Evolutionary conservation across 2,888 invertebrate species (phyloP).

Genomic region (Aelia acuminata): DNA sequence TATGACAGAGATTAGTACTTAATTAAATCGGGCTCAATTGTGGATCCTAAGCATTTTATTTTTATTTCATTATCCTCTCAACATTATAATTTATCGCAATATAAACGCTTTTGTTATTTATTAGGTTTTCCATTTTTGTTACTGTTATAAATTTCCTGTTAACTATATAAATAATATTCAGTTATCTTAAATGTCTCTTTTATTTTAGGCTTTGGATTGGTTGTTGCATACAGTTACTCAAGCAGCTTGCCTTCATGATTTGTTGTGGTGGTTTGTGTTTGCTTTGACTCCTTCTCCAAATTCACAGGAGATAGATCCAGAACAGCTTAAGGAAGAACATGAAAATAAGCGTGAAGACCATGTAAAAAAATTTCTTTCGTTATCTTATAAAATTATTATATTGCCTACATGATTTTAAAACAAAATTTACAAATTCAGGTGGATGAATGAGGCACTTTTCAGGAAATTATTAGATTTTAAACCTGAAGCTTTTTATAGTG

Average conservation of each 20-base stretch:
- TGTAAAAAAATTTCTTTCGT: slow-evolving; percentile 67
- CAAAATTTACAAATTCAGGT: too few relatives aligned
- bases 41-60: too few relatives aligned
- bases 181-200: not conserved
- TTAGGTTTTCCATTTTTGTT: not conserved
- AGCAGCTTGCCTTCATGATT: slow-evolving; percentile 91
- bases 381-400: too few relatives aligned
- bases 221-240: slow-evolving; percentile 91
- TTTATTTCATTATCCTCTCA: too few relatives aligned
- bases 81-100: not conserved
- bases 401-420: too few relatives aligned
- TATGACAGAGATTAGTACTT: too few relatives aligned
- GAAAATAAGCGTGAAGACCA: slow-evolving; percentile 72
- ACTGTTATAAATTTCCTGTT: not conserved
- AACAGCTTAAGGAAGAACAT: slow-evolving; percentile 71
- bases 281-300: slow-evolving; percentile 84
- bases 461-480: too few relatives aligned
- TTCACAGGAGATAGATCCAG: slow-evolving; percentile 67
- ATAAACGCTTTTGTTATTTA: not conserved
- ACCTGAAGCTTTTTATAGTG: too few relatives aligned
- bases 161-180: not conserved
- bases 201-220: slow-evolving; percentile 90
- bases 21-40: too few relatives aligned
- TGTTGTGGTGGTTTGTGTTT: slow-evolving; percentile 96
- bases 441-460: too few relatives aligned